Evolutionary conservation across 2,888 invertebrate species (phyloP).

Genomic region (Agonopterix heracliana): DNA sequence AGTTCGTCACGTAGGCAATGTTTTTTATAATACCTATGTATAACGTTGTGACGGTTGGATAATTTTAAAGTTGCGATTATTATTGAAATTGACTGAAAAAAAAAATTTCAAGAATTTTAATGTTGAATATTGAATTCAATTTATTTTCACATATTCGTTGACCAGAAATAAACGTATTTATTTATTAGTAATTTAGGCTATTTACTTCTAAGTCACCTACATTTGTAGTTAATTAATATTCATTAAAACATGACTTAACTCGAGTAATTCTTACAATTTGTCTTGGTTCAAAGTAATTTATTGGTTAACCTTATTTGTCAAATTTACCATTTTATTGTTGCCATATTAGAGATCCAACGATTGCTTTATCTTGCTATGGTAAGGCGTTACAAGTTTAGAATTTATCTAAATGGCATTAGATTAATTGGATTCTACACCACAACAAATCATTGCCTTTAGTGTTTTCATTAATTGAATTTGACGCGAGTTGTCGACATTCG

Average conservation of each 20-base stretch:
- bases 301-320: constrained; percentile 29
- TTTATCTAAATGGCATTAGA: constrained; percentile 3
- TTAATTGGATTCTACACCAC: constrained; percentile 1
- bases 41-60: no score
- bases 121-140: no score
- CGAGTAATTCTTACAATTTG: constrained; percentile 50
- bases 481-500: no score
- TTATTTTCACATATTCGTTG: background rate
- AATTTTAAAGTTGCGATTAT: no score
- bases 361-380: constrained; percentile 29
- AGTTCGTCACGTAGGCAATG: no score
- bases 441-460: background rate
- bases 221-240: constrained; percentile 32
- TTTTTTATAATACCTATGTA: no score
- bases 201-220: background rate
- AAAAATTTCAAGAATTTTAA: no score
- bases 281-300: constrained; percentile 45
- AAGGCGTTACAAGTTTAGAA: background rate
- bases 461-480: no score
- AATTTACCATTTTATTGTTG: constrained; percentile 31
- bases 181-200: background rate
- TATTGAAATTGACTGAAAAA: no score
- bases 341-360: constrained; percentile 23
- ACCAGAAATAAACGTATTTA: background rate
- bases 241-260: constrained; percentile 19